Evolutionary conservation across 2,113 vertebrate genomes (phyloP).

Genomic region (Rallus limicola): DNA sequence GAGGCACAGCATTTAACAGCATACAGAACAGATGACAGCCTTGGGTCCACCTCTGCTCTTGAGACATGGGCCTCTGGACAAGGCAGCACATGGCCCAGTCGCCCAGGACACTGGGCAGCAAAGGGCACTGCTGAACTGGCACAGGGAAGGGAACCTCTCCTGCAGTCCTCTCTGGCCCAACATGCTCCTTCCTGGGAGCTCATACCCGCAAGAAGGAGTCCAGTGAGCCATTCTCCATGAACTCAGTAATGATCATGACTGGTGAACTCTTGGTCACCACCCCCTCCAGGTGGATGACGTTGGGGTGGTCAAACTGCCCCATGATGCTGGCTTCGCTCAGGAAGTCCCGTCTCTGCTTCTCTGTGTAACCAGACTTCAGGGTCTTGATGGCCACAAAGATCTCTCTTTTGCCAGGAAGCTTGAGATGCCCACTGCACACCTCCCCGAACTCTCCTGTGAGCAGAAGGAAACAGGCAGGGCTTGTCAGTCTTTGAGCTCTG

Average conservation of each 20-base stretch:
- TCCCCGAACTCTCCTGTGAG: conserved; percentile 92
- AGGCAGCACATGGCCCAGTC: not conserved
- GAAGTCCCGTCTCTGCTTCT: conserved; percentile 96
- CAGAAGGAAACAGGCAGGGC: not conserved
- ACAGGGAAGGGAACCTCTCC: not conserved
- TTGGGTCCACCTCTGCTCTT: not conserved
- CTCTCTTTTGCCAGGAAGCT: conserved; percentile 93
- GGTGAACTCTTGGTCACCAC: conserved; percentile 96
- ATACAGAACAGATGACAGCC: not conserved
- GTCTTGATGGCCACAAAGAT: conserved; percentile 99
- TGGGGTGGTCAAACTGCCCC: conserved; percentile 97
- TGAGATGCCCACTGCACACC: conserved; percentile 95
- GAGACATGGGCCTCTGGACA: not conserved
- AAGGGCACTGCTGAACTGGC: not conserved
- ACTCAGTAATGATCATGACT: conserved; percentile 96
- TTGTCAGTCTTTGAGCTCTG: not conserved
- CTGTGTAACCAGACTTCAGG: conserved; percentile 94
- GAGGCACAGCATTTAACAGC: not conserved
- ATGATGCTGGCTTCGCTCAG: conserved; percentile 98
- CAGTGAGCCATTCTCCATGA: conserved; percentile 97
- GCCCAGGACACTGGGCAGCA: not conserved
- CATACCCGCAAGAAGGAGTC: conserved; percentile 95
- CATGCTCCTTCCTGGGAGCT: not conserved
- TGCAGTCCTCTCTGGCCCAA: not conserved
- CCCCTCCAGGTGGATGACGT: conserved; percentile 94